phyloP scores from a whole-genome alignment of 2,888 invertebrate genomes.

The Drosophila aldrichi region DNA sequence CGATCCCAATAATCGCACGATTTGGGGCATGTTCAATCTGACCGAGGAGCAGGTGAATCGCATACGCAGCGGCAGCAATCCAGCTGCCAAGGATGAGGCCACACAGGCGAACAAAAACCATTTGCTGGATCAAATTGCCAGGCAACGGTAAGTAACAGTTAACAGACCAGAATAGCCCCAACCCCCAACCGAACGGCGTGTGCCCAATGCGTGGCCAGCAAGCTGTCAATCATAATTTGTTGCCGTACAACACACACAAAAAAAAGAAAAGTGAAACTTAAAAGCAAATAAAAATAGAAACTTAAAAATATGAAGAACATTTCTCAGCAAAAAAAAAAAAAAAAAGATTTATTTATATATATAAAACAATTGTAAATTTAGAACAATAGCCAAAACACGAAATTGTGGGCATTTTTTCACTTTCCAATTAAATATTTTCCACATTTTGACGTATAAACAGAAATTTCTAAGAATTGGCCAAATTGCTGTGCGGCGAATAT shows the following conservation, averaged over 20 bases:
- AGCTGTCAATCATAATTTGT: constrained; percentile 39
- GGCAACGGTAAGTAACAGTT: constrained; percentile 75
- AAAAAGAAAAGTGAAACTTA: constrained; percentile 5
- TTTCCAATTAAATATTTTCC: constrained; percentile 40
- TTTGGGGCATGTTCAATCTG: constrained; percentile 82
- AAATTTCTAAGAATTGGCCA: constrained; percentile 19
- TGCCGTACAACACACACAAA: too few species aligned
- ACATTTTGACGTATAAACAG: constrained; percentile 35
- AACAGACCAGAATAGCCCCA: neutral
- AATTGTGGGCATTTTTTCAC: constrained; percentile 36
- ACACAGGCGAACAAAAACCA: constrained; percentile 66
- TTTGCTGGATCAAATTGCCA: constrained; percentile 67
- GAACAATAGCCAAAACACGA: constrained; percentile 16
- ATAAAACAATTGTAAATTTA: constrained; percentile 19
- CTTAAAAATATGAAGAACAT: neutral
- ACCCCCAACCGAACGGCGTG: neutral
- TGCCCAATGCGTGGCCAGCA: neutral
- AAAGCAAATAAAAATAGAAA: constrained; percentile 27
- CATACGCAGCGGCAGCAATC: constrained; percentile 72
- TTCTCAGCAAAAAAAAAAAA: too few species aligned
- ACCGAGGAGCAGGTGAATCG: constrained; percentile 82
- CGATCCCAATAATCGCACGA: constrained; percentile 81
- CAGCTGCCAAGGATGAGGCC: constrained; percentile 70
- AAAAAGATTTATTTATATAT: neutral
- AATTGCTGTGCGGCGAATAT: constrained; percentile 16